Evolutionary conservation across 2,797 vertebrate genomes (phyloP).

Genomic region (Mallotus villosus): DNA sequence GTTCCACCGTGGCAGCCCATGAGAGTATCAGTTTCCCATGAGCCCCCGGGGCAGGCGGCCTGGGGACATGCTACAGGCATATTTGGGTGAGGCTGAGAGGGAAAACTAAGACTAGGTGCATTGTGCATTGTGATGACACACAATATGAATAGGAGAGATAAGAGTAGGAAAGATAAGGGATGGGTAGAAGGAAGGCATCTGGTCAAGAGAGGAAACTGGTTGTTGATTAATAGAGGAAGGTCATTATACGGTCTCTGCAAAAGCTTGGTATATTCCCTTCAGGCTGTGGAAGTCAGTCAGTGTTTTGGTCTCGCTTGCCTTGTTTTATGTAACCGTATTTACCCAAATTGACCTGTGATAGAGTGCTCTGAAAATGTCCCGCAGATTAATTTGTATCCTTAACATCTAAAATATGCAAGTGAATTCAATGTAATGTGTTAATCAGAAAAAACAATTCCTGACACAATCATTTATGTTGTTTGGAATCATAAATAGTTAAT

Average conservation of each 20-base stretch:
- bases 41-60: conserved; percentile 72
- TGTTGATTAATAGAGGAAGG: background rate
- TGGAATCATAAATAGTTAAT: no score
- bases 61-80: conserved; percentile 64
- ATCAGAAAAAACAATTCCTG: no score
- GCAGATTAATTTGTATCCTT: no score
- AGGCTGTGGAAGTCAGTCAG: background rate
- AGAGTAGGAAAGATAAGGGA: conserved; percentile 52
- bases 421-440: no score
- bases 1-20: conserved; percentile 67
- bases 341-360: no score
- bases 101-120: conserved; percentile 14
- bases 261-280: background rate
- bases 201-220: conserved; percentile 12
- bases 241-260: background rate
- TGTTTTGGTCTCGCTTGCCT: background rate
- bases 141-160: conserved; percentile 54
- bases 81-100: conserved; percentile 44
- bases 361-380: no score
- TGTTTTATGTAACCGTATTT: no score
- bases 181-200: conserved; percentile 52
- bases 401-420: no score
- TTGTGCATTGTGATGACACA: conserved; percentile 33
- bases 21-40: conserved; percentile 69
- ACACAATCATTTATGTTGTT: no score